Percentiles rank a stretch among this genome's conserved stretches.
Conservation (phyloP, 2,113 vertebrate species). For the Macrotis lagotis region DNA sequence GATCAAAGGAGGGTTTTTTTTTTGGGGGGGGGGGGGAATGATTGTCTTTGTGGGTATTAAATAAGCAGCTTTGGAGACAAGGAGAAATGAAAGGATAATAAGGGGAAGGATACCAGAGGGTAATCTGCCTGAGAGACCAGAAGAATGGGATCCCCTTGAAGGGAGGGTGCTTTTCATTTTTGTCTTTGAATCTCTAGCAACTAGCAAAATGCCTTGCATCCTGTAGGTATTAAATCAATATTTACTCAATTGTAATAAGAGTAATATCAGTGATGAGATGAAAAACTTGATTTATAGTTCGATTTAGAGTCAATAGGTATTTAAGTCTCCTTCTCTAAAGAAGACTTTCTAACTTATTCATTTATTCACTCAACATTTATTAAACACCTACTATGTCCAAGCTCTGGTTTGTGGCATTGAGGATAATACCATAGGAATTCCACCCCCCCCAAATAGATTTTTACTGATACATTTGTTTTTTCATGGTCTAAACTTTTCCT, state of each 20-base stretch:
- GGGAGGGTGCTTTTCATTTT: background rate
- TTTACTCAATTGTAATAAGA: background rate
- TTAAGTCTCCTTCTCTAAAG: background rate
- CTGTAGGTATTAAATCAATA: background rate
- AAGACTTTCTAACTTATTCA: background rate
- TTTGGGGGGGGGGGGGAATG: background rate
- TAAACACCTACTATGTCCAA: background rate
- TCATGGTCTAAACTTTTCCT: background rate
- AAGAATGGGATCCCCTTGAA: background rate
- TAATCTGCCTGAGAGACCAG: background rate
- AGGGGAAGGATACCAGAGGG: background rate
- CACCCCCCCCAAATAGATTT: background rate
- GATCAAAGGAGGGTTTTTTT: background rate
- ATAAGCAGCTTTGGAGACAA: background rate
- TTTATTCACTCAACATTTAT: background rate
- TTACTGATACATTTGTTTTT: background rate
- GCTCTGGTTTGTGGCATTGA: background rate
- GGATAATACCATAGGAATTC: background rate
- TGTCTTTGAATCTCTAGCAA: background rate
- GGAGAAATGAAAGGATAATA: background rate
- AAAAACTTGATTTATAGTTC: background rate
- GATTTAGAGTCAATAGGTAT: background rate
- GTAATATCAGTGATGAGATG: background rate
- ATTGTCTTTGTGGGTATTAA: background rate
- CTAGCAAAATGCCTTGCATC: background rate